Evolutionary conservation across 2,888 invertebrate species (phyloP).

Genomic region (Minunthozetes semirufus): DNA sequence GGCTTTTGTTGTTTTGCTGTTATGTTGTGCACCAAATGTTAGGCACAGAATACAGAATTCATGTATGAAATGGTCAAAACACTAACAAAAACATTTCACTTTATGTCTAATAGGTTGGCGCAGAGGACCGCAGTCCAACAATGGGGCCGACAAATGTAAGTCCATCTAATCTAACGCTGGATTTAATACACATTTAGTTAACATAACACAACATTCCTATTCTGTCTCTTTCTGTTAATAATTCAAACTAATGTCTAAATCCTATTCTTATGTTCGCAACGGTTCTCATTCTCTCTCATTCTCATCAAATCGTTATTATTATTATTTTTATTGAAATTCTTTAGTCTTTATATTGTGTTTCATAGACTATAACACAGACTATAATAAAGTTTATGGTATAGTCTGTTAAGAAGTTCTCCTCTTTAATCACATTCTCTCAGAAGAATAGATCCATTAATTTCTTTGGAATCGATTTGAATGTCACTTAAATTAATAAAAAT

Average conservation of each 20-base stretch:
- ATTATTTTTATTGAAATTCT: neutral
- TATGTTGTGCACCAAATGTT: neutral
- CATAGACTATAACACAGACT: neutral
- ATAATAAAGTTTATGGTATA: conserved; percentile 16
- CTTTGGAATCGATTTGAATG: neutral
- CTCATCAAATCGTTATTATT: neutral
- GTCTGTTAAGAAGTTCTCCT: neutral
- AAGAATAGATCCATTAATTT: neutral
- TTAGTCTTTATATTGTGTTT: conserved; percentile 1
- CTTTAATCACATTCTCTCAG: neutral
- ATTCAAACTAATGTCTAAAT: conserved; percentile 16
- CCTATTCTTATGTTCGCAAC: neutral
- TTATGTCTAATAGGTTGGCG: conserved; percentile 6
- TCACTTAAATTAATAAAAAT: conserved; percentile 5
- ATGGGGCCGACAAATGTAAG: neutral
- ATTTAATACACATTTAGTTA: neutral
- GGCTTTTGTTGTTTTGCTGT: neutral
- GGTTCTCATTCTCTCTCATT: neutral
- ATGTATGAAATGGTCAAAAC: neutral
- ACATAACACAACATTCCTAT: neutral
- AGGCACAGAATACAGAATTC: neutral
- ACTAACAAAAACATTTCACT: neutral
- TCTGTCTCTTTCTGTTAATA: neutral
- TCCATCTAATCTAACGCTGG: neutral
- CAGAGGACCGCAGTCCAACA: neutral